Evolutionary conservation across 1,140 invertebrate genomes (phyloP), one percentile per base, ranked within the genome.

Genomic region (Drosophila sulfurigaster): DNA sequence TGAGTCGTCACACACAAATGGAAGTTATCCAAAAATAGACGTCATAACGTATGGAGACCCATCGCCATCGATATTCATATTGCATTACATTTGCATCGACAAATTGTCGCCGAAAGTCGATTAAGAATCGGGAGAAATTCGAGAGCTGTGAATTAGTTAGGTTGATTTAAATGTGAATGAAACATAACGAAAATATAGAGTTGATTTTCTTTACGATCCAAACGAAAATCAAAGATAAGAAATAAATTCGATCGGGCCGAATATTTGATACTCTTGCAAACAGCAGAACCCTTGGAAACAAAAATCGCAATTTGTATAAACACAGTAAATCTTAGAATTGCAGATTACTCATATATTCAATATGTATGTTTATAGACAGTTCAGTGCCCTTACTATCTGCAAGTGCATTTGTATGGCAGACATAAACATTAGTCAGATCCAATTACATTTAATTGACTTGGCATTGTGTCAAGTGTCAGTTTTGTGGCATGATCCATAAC

Each of bases 181-280:
- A 38, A 38, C 2, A 10, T 3, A 43, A 13, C 41, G 41, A 43
- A 43, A 13, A 13, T 43, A 13, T 13, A 43, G 3, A 43, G 41
- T 6, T 43, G 3, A 43, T 13, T 43, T 43, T 5, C 11, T 43
- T 43, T 43, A 10, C 20, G 20, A 62, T 35, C 35, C 41, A 54
- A 54, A 54, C 15, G 10, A 54, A 54, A 54, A 15, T 20, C n/a
- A 59, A 16, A 25, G 32, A 43, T 8, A 7, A 30, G 8, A 3
- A 52, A n/a, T n/a, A 52, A 30, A 16, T 16, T 45, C 62, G 62
- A 20, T 49, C 35, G 7, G 2, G 1, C 62, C 62, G 49, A 65
- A 52, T 1, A 52, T 54, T 1, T 8, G 35, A 65, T 65, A 65
- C 62, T 25, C 49, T 65, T 54, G 62, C 62, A 54, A 20, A 43